Base-by-base conservation (phyloP, 64 coral and sea anemone species). In the Anthopleura sola region DNA sequence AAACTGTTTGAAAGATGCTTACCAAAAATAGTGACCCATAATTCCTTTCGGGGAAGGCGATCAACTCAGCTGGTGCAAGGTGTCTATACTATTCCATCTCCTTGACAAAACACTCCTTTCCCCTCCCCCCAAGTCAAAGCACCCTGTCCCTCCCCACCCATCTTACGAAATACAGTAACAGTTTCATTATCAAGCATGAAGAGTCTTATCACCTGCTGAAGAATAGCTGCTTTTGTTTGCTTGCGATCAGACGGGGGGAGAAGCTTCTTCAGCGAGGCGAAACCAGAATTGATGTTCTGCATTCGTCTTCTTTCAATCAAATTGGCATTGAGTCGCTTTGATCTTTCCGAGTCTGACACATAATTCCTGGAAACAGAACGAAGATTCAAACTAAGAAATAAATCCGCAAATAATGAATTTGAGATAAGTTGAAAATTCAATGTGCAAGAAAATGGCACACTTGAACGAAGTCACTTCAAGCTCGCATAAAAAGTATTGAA, bases 241-340 rank as follows among this genome's bases (percentile, higher is more conserved):
- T 97, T 97, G 26, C 88, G 89, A 0, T 97, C 94, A 19, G 90
- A 82, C 29, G 94, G 94, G 14, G 94, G 94, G 31, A 97, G 94
- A 24, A 97, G 79, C 82, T 92, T 89, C 81, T 97, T 97, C 53
- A 97, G 68, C 13, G 87, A 92, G 12, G 88, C 84, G 60, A 97
- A 97, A 16, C 94, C 94, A 37, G 48, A 82, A 49, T 97, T 97
- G 19, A 97, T 97, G 74, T 97, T 97, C 74, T 97, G 90, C 94
- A 97, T 97, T 85, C 94, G 78, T 77, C 88, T 92, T 55, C 94
- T 88, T 84, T 97, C 94, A 54, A 97, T 97, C 60, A 97, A 55
- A 78, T 97, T 97, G 34, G 94, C 94, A 50, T 97, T 97, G 1
- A 92, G 68, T 24, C 94, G 48, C 50, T 83, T 83, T 36, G 49